Evolutionary conservation across 2,888 invertebrate genomes (phyloP).

Genomic region (Exocentrus adspersus): DNA sequence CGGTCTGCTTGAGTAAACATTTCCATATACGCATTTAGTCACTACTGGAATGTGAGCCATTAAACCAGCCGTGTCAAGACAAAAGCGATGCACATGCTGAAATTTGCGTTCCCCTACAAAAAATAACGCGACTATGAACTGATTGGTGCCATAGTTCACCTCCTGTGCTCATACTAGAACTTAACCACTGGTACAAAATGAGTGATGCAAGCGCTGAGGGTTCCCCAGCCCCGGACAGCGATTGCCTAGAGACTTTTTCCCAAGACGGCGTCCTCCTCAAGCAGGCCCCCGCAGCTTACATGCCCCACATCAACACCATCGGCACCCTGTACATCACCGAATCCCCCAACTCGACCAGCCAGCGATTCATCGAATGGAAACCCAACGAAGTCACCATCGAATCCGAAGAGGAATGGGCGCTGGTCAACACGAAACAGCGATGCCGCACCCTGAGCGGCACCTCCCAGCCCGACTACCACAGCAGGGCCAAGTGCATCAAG

Average conservation of each 20-base stretch:
- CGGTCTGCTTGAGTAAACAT: constrained; percentile 8
- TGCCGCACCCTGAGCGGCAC: constrained; percentile 71
- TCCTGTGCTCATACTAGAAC: no score
- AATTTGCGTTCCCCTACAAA: not conserved
- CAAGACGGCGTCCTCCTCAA: constrained; percentile 82
- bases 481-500: constrained; percentile 66
- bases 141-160: no score
- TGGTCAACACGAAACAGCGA: constrained; percentile 79
- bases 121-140: constrained; percentile 22
- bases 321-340: constrained; percentile 77
- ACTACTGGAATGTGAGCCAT: constrained; percentile 7
- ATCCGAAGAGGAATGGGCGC: constrained; percentile 85
- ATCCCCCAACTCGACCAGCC: constrained; percentile 64
- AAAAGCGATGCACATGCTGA: constrained; percentile 1
- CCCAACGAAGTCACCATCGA: constrained; percentile 82
- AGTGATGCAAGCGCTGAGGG: constrained; percentile 42
- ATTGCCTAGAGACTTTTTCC: constrained; percentile 73
- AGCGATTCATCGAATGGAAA: constrained; percentile 79
- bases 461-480: constrained; percentile 61
- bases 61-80: constrained; percentile 2
- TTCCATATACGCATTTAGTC: not conserved
- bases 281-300: constrained; percentile 71
- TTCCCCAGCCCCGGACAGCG: constrained; percentile 39
- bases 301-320: constrained; percentile 68
- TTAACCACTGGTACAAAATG: no score